These are phyloP conservation scores for Mystacides longicornis DNA, from an alignment of 2,888 invertebrate species.

Conservation along the genomic window DNA sequence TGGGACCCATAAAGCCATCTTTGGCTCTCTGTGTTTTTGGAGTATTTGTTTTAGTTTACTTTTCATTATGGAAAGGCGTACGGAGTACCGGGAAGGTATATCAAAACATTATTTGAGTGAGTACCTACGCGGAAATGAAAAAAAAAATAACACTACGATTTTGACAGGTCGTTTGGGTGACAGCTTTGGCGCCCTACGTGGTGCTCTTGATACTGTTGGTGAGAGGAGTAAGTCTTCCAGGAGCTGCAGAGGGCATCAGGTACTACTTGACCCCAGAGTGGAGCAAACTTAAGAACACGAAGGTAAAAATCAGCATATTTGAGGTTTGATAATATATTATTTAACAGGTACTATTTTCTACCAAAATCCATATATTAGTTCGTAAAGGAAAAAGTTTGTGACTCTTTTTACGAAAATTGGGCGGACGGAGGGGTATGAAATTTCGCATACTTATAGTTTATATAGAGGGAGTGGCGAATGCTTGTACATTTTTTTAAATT, in stretches of 20 bases:
- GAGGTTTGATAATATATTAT: too few species aligned
- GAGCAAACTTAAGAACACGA: slow-evolving; percentile 71
- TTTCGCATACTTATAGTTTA: too few species aligned
- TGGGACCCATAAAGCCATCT: slow-evolving; percentile 85
- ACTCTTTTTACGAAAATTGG: too few species aligned
- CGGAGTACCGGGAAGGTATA: slow-evolving; percentile 84
- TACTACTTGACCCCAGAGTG: slow-evolving; percentile 88
- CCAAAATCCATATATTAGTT: too few species aligned
- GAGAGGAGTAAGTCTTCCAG: slow-evolving; percentile 78
- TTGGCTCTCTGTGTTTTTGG: slow-evolving; percentile 84
- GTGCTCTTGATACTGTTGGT: slow-evolving; percentile 79
- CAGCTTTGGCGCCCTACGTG: slow-evolving; percentile 86
- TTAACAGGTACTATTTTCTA: too few species aligned
- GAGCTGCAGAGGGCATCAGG: slow-evolving; percentile 75
- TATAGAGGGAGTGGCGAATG: too few species aligned
- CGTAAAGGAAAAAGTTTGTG: too few species aligned
- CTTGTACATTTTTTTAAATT: too few species aligned
- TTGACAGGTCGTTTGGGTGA: slow-evolving; percentile 84
- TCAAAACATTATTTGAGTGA: neutral
- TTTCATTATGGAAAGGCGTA: slow-evolving; percentile 94
- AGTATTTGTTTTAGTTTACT: slow-evolving; percentile 90
- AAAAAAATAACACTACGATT: neutral
- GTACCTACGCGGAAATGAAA: neutral
- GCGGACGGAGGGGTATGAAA: too few species aligned
- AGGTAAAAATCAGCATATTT: too few species aligned